Base-by-base conservation (phyloP, 2,888 invertebrate genomes). In the Ganaspis brasiliensis region DNA sequence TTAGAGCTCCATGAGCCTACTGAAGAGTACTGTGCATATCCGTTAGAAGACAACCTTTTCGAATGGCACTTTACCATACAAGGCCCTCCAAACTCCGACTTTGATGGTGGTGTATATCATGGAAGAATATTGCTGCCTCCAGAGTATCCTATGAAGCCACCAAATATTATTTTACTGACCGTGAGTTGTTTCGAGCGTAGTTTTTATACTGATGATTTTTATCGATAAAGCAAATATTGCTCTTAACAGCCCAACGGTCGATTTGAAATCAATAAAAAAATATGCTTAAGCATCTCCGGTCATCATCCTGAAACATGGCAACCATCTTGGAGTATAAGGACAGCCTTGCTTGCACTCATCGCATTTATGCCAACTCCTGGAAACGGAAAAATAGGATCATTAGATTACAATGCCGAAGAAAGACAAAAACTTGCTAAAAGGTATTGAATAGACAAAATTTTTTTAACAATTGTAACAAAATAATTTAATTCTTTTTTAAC, bases 261-360 rank as follows among this genome's bases (percentile, higher is more conserved):
- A 83, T 98, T 99, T 92, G 98, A 98, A 92, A 94, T 95, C 9
- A 96, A 97, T 91, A 98, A 97, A 91, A 98, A 98, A 92, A 98
- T 99, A 87, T 99, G 98, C 90, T 92, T 98, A 83, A 98, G 97
- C 81, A 98, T 98, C 87, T 98, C 98, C 78, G 98, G 97, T 5
- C 96, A 98, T 92, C 98, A 98, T 91, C 98, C 98, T n/a, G 98
- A 99, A 92, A 97, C 97, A 49, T 99, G 98, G 98, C 97, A 98
- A 89, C 98, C 98, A 31, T 98, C 97, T 2, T 98, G 98, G 98
- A 98, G 98, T 37, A 98, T 98, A 83, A 94, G 98, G 80, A 98
- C 98, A 73, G 98, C 98, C 12, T 92, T 98, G 76, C 92, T 98
- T 82, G 98, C 98, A 16, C 93, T 98, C 77, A 98, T 98, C 87